Conservation (phyloP, 2,888 invertebrate genomes). For the Epiblema foenella region DNA sequence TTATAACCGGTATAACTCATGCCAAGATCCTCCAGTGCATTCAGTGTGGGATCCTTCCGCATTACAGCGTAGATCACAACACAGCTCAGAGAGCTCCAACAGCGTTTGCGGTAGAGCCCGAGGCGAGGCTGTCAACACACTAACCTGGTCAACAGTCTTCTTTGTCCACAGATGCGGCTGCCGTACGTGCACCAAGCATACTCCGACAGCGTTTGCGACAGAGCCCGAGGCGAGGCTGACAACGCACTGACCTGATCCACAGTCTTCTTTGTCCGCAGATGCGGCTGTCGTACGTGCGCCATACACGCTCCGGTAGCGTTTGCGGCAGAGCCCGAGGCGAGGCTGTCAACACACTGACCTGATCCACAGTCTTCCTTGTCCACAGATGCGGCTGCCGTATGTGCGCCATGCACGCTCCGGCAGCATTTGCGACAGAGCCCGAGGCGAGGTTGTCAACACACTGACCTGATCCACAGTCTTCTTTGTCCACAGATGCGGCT, state of each 20-base stretch:
- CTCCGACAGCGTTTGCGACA: conserved; percentile 79
- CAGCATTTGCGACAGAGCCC: conserved; percentile 80
- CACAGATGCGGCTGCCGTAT: conserved; percentile 80
- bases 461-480: conserved; percentile 48
- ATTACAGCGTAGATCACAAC: too few relatives aligned
- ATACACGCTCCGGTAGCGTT: conserved; percentile 82
- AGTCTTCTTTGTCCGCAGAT: conserved; percentile 52
- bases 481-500: conserved; percentile 67
- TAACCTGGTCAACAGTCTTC: conserved; percentile 49
- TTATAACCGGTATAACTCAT: too few relatives aligned
- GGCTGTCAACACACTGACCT: conserved; percentile 50
- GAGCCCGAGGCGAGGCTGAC: conserved; percentile 65
- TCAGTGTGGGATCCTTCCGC: too few relatives aligned
- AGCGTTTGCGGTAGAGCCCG: conserved; percentile 83
- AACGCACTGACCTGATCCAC: conserved; percentile 50
- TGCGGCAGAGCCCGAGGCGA: conserved; percentile 75
- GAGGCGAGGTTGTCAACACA: conserved; percentile 10
- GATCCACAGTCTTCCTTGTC: too few relatives aligned
- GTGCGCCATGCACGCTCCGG: conserved; percentile 85
- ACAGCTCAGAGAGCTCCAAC: conserved; percentile 60
- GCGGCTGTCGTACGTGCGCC: conserved; percentile 84
- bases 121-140: conserved; percentile 9
- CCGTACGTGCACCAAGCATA: conserved; percentile 85
- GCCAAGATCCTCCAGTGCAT: too few relatives aligned
- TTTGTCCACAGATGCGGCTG: conserved; percentile 69